These are phyloP conservation scores for Drosophila melanica DNA, from an alignment of 1,140 invertebrate species.

Conservation along the genomic window DNA sequence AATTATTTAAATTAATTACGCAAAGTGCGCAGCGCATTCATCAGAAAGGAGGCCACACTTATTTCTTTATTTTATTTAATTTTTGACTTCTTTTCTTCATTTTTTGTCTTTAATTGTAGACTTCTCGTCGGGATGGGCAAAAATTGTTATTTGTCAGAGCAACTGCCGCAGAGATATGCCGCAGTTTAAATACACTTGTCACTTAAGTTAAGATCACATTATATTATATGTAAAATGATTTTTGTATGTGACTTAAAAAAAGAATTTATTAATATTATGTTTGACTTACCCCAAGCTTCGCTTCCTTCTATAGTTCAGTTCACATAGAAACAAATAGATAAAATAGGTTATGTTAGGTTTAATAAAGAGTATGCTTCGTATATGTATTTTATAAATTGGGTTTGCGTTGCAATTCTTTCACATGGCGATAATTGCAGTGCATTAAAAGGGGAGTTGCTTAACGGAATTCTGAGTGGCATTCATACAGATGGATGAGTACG, in stretches of 20 bases:
- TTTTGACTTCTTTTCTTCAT: constrained; percentile 12
- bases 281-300: background rate
- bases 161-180: background rate
- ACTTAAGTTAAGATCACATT: too few species aligned
- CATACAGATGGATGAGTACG: too few species aligned
- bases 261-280: background rate
- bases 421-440: too few species aligned
- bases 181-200: background rate
- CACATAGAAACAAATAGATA: background rate
- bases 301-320: background rate
- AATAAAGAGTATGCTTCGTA: too few species aligned
- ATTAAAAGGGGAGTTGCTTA: too few species aligned
- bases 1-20: constrained; percentile 80
- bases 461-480: too few species aligned
- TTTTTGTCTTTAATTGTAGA: constrained; percentile 58
- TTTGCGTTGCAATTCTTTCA: too few species aligned
- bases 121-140: constrained; percentile 7
- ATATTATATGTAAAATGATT: too few species aligned
- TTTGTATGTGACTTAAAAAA: background rate
- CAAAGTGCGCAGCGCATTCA: constrained; percentile 42
- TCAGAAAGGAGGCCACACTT: constrained; percentile 44
- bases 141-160: background rate
- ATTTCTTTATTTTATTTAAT: constrained; percentile 14
- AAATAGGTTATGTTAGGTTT: background rate
- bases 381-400: too few species aligned